A percentile compares a stretch with the other conserved stretches of the same genome.
Evolutionary conservation across 2,797 vertebrate species (phyloP).

Genomic region (Pteronotus mesoamericanus): DNA sequence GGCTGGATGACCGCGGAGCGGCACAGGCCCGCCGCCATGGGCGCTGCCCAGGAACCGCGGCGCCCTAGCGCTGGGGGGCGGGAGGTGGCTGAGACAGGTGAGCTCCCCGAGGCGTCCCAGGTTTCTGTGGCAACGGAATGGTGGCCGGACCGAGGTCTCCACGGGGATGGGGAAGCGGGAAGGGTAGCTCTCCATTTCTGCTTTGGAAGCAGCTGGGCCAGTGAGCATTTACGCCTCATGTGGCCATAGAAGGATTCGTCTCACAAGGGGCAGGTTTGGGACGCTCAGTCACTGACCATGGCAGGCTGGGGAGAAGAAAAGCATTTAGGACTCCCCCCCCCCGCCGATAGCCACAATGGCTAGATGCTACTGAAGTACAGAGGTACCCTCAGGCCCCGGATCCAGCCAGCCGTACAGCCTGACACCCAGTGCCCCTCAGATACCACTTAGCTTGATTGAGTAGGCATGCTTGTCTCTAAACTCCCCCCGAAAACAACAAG

Average conservation of each 20-base stretch:
- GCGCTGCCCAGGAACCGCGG: not conserved
- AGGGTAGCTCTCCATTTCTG: not conserved
- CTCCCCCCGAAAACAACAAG: not conserved
- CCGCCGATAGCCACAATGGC: not conserved
- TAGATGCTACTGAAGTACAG: not conserved
- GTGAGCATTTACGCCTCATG: not conserved
- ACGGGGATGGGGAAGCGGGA: not conserved
- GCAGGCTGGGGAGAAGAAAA: not conserved
- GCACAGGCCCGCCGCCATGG: not conserved
- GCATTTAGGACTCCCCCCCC: not conserved
- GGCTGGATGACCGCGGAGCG: not conserved
- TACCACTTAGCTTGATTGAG: not conserved
- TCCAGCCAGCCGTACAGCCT: not conserved
- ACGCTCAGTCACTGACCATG: not conserved
- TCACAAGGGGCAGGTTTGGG: not conserved
- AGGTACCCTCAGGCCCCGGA: not conserved
- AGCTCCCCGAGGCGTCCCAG: not conserved
- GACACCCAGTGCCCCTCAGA: not conserved
- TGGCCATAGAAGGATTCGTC: not conserved
- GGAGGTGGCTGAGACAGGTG: constrained; percentile 54
- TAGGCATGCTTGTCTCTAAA: not conserved
- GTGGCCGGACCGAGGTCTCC: not conserved
- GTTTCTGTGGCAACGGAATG: not conserved
- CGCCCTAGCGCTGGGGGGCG: too few species aligned
- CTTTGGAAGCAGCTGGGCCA: not conserved